phyloP scores from a whole-genome alignment of 1,140 invertebrate species.

The Ips nitidus region DNA sequence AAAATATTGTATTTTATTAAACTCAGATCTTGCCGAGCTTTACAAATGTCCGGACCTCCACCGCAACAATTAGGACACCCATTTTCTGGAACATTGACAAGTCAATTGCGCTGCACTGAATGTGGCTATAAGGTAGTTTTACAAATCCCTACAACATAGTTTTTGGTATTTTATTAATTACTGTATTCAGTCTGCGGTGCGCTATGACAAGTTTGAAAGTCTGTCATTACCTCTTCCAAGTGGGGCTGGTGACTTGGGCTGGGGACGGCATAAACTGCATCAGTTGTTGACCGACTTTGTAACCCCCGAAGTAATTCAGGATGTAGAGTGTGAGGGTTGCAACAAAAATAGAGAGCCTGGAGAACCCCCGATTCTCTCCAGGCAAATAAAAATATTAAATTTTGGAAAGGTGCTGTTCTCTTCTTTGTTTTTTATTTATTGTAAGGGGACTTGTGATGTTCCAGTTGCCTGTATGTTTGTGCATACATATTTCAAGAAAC shows the following conservation, averaged over 20 bases:
- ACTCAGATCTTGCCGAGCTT: constrained; percentile 49
- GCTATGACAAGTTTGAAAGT: constrained; percentile 88
- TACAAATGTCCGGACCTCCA: constrained; percentile 55
- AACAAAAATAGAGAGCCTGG: constrained; percentile 55
- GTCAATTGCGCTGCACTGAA: constrained; percentile 77
- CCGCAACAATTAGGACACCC: constrained; percentile 60
- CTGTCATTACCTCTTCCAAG: constrained; percentile 74
- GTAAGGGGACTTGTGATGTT: constrained; percentile 37
- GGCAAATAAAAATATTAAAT: constrained; percentile 77
- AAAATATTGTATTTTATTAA: not conserved
- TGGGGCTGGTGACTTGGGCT: constrained; percentile 55
- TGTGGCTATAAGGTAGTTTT: constrained; percentile 72
- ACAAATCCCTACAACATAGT: not conserved
- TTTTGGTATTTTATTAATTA: constrained; percentile 8
- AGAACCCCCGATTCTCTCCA: constrained; percentile 54
- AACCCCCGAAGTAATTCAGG: constrained; percentile 77
- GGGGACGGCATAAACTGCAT: constrained; percentile 62
- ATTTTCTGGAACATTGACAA: constrained; percentile 80
- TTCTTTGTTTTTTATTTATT: not conserved
- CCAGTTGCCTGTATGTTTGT: constrained; percentile 76
- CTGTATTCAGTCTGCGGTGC: constrained; percentile 69
- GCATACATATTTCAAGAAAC: constrained; percentile 85
- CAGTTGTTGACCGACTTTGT: constrained; percentile 79
- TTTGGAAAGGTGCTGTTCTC: constrained; percentile 67
- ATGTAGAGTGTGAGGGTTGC: constrained; percentile 83